Evolutionary conservation across 2,888 invertebrate genomes (phyloP), one percentile per base, ranked within the genome.

Genomic region (Phorcus lineatus): DNA sequence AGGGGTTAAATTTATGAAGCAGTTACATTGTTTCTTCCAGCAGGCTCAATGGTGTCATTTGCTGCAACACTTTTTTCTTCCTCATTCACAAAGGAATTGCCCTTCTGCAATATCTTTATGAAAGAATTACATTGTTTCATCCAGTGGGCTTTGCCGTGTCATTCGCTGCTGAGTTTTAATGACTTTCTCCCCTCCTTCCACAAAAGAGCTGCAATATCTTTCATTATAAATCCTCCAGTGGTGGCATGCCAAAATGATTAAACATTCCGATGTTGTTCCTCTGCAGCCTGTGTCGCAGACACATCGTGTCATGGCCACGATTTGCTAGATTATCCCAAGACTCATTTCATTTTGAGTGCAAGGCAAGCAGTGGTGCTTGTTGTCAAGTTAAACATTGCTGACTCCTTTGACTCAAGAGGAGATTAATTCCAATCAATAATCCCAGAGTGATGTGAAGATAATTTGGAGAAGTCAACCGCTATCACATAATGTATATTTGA

Each of bases 201-300:
- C 70, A 70, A 70, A 70, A 70, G 70, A 70, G 36, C 36, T 36
- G 70, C 70, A 70, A 70, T 70, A 70, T 70, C 70, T 70, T 36
- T 36, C 70, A 70, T 70, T 70, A 70, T 70, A 40, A 70, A 70
- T 70, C 70, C 36, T 70, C 70, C 70, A 70, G 31, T 70, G 70
- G n/a, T 70, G 70, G 70, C 70, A 70, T 70, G 31, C 70, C 24
- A 36, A 36, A 36, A 70, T 70, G 70, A 70, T 70, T 70, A 40
- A 70, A 36, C 31, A 70, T 70, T 70, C 70, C 70, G 70, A 70
- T 70, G 70, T 70, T 70, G 70, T 31, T 36, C 19, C 36, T 70
- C 36, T 31, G 70, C 70, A 70, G 70, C 70, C 28, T n/a, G 70
- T 70, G 70, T 70, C 31, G 36, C 19, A 36, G 36, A 40, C 31